phyloP scores from a whole-genome alignment of 2,888 invertebrate genomes.

The Dolichopus griseipennis region DNA sequence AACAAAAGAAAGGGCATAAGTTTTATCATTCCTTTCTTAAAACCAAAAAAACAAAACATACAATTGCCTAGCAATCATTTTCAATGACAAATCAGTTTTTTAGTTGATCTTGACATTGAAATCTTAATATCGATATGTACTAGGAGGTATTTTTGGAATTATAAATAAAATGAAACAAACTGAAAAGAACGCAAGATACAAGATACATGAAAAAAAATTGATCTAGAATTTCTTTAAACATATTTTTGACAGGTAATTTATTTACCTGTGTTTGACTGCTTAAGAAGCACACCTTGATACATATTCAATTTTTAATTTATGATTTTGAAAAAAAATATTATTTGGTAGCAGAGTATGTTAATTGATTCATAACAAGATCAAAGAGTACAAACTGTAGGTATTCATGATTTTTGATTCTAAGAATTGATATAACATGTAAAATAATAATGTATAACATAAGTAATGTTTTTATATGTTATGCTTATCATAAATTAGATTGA shows the following conservation, averaged over 20 bases:
- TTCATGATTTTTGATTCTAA: neutral
- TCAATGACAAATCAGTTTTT: neutral
- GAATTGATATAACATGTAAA: neutral
- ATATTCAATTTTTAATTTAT: too few relatives aligned
- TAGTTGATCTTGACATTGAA: constrained; percentile 1
- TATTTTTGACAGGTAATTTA: neutral
- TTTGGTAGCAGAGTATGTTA: too few relatives aligned
- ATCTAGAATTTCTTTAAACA: neutral
- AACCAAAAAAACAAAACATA: too few relatives aligned
- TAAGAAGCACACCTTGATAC: neutral
- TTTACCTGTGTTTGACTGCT: neutral
- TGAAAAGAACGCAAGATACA: neutral
- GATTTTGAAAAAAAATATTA: too few relatives aligned
- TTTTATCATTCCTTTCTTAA: too few relatives aligned
- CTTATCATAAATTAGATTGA: neutral
- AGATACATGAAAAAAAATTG: neutral
- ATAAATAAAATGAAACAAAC: too few relatives aligned
- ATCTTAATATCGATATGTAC: neutral
- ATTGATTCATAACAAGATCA: too few relatives aligned
- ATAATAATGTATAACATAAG: neutral
- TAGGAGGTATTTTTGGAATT: neutral
- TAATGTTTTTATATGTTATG: neutral
- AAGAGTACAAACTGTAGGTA: neutral
- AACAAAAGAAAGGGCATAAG: too few relatives aligned
- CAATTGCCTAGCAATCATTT: neutral